Percentiles rank a stretch among this genome's conserved stretches.
Conservation (phyloP, 92 coral and sea anemone species). For the Pocillopora meandrina region DNA sequence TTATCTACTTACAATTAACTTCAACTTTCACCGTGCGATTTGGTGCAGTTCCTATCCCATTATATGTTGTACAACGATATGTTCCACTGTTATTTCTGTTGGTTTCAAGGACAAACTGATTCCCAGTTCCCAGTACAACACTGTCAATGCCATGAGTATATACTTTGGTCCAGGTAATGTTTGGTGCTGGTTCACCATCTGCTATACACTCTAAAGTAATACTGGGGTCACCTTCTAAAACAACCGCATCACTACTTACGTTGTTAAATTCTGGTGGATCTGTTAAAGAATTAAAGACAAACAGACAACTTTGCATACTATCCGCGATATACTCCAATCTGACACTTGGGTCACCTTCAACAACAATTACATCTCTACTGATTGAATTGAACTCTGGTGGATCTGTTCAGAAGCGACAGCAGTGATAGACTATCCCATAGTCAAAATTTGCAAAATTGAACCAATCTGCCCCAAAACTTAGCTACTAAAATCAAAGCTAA, state of each 20-base stretch:
- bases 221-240: background rate
- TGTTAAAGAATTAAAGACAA: background rate
- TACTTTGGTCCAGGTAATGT: slow-evolving; percentile 50
- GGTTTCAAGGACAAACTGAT: background rate
- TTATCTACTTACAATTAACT: slow-evolving; percentile 51
- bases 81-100: slow-evolving; percentile 45
- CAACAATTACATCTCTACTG: no score
- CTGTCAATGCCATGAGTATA: slow-evolving; percentile 11
- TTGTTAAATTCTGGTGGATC: background rate
- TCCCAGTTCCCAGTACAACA: background rate
- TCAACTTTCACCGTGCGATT: slow-evolving; percentile 31
- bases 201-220: background rate
- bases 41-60: slow-evolving; percentile 56
- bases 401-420: no score
- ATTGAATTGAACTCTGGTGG: background rate
- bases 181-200: slow-evolving; percentile 42
- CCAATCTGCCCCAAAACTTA: no score
- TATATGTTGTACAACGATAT: slow-evolving; percentile 48
- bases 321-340: no score
- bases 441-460: no score
- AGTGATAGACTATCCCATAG: no score
- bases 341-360: no score
- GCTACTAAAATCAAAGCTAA: no score
- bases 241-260: background rate
- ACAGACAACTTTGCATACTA: background rate